Conservation (phyloP, 2,797 vertebrate genomes). For the Urosaurus nigricauda region DNA sequence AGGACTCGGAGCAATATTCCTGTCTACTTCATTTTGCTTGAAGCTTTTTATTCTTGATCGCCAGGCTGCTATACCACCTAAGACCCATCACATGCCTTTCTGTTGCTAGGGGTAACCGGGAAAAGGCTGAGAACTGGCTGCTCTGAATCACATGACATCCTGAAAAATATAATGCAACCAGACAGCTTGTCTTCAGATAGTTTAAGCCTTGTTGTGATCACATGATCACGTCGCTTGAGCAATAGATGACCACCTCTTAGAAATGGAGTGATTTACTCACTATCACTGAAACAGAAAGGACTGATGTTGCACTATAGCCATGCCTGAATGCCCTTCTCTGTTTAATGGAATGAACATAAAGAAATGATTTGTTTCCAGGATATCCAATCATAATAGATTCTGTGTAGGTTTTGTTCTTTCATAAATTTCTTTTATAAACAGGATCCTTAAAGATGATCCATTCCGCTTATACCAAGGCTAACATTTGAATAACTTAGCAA, state of each 20-base stretch:
- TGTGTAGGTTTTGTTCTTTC: background rate
- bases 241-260: slow-evolving; percentile 10
- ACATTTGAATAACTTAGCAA: background rate
- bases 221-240: slow-evolving; percentile 47
- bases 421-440: background rate
- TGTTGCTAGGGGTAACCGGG: slow-evolving; percentile 69
- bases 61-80: slow-evolving; percentile 47
- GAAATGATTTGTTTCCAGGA: background rate
- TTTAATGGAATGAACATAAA: slow-evolving; percentile 5
- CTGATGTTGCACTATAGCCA: slow-evolving; percentile 4
- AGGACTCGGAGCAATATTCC: slow-evolving; percentile 57
- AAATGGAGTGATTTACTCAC: slow-evolving; percentile 47
- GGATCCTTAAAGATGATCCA: background rate
- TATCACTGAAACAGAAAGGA: background rate
- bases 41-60: slow-evolving; percentile 24
- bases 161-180: slow-evolving; percentile 37
- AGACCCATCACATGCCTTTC: slow-evolving; percentile 67
- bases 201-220: slow-evolving; percentile 51
- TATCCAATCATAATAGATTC: background rate
- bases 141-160: slow-evolving; percentile 45
- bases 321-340: background rate
- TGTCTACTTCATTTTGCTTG: slow-evolving; percentile 53
- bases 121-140: slow-evolving; percentile 47
- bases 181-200: slow-evolving; percentile 39
- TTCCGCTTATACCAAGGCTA: background rate